Percentiles rank a stretch among this genome's conserved stretches.
Conservation (phyloP, 2,888 invertebrate genomes). For the Calameuta idolon region DNA sequence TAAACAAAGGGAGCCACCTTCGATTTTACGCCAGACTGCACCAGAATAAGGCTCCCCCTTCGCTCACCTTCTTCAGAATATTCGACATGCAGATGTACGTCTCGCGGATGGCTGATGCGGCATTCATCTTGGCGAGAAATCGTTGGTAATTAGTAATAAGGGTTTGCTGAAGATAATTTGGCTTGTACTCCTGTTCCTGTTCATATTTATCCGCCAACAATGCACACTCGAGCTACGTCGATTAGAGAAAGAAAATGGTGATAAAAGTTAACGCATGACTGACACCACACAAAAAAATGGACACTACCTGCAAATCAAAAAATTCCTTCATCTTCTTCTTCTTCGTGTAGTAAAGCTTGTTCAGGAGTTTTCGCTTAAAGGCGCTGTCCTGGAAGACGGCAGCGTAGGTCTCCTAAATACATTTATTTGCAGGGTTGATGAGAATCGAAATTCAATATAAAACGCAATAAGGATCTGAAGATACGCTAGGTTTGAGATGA, state of each 20-base stretch:
- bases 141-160: constrained; percentile 69
- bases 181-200: constrained; percentile 27
- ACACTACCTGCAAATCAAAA: constrained; percentile 71
- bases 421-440: neutral
- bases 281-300: neutral
- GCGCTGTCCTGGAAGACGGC: constrained; percentile 75
- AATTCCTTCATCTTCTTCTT: constrained; percentile 73
- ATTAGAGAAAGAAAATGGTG: neutral
- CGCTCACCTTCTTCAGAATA: constrained; percentile 73
- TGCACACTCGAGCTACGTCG: constrained; percentile 27
- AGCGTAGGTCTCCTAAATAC: constrained; percentile 72
- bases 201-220: constrained; percentile 39
- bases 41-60: neutral
- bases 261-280: constrained; percentile 1
- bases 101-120: constrained; percentile 74
- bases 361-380: constrained; percentile 73
- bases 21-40: neutral
- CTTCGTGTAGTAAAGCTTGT: constrained; percentile 73
- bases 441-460: constrained; percentile 6
- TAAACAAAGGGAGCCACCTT: neutral
- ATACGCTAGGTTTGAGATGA: constrained; percentile 63
- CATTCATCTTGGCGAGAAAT: constrained; percentile 74
- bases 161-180: constrained; percentile 40
- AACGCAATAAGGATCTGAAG: constrained; percentile 12
- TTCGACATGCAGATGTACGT: constrained; percentile 74